Base-by-base conservation (phyloP, 2,888 invertebrate species). In the Saturnia japonica region DNA sequence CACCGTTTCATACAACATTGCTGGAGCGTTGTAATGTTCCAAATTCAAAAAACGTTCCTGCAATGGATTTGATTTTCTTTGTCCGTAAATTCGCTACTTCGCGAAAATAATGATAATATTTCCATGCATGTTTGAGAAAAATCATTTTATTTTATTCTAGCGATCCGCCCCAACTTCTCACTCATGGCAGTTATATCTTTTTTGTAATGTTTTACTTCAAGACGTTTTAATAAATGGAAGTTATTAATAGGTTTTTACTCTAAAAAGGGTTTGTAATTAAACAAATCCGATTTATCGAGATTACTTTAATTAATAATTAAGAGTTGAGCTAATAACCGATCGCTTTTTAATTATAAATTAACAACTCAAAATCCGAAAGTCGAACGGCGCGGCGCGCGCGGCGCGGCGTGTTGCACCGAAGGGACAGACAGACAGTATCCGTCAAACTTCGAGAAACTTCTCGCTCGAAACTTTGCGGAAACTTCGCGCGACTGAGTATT, bases 401-500 rank as follows among this genome's bases (percentile, higher is more conserved):
- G n/a, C 40, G 64, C 64, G 40, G 8, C 25, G 25, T 1, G 57
- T n/a, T n/a, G n/a, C n/a, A n/a, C n/a, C 64, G 47, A 28, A 40
- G 40, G 54, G 47, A 68, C 40, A 34, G 68, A 22, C 51, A 54
- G 68, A 71, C 71, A 68, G 40, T 68, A 22, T 64, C 62, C 71
- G 71, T 60, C 70, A 68, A 60, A 68, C 71, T 62, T 60, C 22
- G 43, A 25, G 62, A 88, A 54, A 88, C 83, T 90, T 85, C 76
- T 77, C 73, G 70, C 34, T 34, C 76, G 80, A 85, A 34, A 83
- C 81, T 87, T 80, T 9, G 80, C 78, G 72, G 74, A 54, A 54
- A 88, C 83, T 90, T 85, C 77, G 77, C 73, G 70, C 90, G 91
- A 12, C 87, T 90, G 89, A 91, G 91, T 93, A 93, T 91, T 91